Evolutionary conservation across 2,797 vertebrate species (phyloP), one percentile per base, ranked within the genome.

Genomic region (Coregonus suidteri): DNA sequence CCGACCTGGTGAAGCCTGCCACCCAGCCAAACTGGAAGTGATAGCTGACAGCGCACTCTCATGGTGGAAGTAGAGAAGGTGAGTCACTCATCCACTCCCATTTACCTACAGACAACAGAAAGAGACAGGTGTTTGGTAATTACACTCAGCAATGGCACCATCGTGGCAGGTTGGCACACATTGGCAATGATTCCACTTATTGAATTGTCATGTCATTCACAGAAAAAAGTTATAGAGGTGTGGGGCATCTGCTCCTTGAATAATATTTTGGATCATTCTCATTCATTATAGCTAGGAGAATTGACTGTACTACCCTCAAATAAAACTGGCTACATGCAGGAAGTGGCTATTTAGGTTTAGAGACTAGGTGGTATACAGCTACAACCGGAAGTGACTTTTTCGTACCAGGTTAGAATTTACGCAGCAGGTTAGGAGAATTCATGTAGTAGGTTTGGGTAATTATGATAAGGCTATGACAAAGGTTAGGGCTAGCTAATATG

Each of bases 81-180:
- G 79, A 76, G 65, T 96, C 94, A 14, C 95, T 96, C 79, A 95
- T 83, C 96, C 96, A 97, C 67, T 95, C 93, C 96, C 97, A 97
- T 79, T 91, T 89, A 41, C 96, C 97, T 98, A 86, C 0, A 11
- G 41, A 47, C 41, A 77, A 13, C 62, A 4, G 67, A 77, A 25
- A 41, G 64, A 15, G 71, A 51, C 1, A n/a, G 41, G 9, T 47
- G 41, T 47, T 47, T 47, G 41, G 7, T 6, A 47, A 0, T 25
- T 7, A 62, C 20, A 7, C 59, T 25, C n/a, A 25, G n/a, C 20
- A 62, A 62, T 3, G 6, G n/a, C 16, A 59, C 2, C n/a, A 11
- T 62, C 59, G 20, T 7, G n/a, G 20, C 59, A 25, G 59, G 7
- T 25, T 4, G 59, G 59, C 59, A 62, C 18, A 62, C 41, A 47